These are phyloP conservation scores for Aptenodytes forsteri DNA, from an alignment of 2,113 vertebrate species.

Conservation along the genomic window DNA sequence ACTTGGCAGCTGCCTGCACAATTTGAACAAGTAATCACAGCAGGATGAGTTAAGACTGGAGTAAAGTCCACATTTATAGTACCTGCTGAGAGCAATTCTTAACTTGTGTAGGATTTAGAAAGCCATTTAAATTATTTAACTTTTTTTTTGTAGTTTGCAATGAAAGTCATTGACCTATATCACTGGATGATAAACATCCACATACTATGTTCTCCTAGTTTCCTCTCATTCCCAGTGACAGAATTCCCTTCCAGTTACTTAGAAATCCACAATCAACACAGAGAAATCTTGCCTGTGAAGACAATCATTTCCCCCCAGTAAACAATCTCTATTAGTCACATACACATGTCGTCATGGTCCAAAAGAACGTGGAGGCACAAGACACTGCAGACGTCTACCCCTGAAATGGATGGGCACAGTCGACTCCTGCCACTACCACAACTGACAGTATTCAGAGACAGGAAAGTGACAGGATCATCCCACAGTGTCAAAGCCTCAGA, in stretches of 20 bases:
- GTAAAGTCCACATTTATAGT: background rate
- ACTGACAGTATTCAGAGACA: background rate
- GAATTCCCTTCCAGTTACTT: background rate
- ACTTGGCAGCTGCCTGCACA: background rate
- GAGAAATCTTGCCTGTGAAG: background rate
- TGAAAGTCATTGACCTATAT: background rate
- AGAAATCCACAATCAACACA: background rate
- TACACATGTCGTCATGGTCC: background rate
- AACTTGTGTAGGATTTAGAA: background rate
- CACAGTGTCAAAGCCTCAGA: background rate
- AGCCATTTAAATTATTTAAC: background rate
- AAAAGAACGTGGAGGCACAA: background rate
- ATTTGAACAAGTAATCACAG: background rate
- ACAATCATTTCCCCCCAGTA: background rate
- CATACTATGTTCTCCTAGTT: background rate
- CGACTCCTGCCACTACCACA: background rate
- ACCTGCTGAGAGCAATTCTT: background rate
- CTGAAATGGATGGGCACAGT: fast-evolving
- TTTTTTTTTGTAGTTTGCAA: background rate
- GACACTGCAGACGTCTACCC: background rate
- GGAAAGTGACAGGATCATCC: background rate
- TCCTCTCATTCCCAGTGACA: background rate
- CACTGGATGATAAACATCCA: background rate
- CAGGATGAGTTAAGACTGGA: background rate
- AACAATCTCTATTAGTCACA: background rate